Evolutionary conservation across 1,140 invertebrate species (phyloP), one percentile per base, ranked within the genome.

Genomic region (Orussus abietinus): DNA sequence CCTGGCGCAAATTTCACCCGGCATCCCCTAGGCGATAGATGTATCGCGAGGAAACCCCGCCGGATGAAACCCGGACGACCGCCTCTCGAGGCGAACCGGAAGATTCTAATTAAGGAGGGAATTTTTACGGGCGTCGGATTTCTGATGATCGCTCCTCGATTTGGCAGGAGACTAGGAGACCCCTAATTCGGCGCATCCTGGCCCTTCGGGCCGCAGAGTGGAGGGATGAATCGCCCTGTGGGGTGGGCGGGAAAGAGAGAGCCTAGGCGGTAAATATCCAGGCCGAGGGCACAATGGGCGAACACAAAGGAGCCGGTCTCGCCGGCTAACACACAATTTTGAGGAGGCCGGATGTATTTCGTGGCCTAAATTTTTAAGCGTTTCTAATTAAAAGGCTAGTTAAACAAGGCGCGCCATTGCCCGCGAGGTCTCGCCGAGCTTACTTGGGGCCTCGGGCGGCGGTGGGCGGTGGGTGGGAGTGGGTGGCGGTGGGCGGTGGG

Each of bases 341-440:
- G 56, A 48, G 52, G 28, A 49, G 47, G 20, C 42, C 55, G 53
- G 47, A 57, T 64, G 54, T 66, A 66, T 65, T 64, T 59, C 62
- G 57, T 48, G 60, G 42, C 64, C 45, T 74, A 64, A 73, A 74
- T 74, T 74, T 73, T 74, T 72, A 66, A 73, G 48, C 64, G 61
- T 64, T 70, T 68, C 69, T 74, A 73, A 73, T 74, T 74, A 74
- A 72, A 72, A 71, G 66, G 66, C 70, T 71, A 62, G 69, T 72
- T 73, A 72, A 72, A 73, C 68, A 74, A 69, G 65, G 58, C 55
- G 41, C 47, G 53, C 46, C 31, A 59, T 63, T 55, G 66, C 65
- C 69, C 57, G 45, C 53, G 56, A 64, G 59, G 42, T 21, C 44
- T 35, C 35, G 43, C 14, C 30, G 39, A 40, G 50, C 35, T 48